Conservation (phyloP, 2,888 invertebrate genomes). For the Allophyes oxyacanthae region DNA sequence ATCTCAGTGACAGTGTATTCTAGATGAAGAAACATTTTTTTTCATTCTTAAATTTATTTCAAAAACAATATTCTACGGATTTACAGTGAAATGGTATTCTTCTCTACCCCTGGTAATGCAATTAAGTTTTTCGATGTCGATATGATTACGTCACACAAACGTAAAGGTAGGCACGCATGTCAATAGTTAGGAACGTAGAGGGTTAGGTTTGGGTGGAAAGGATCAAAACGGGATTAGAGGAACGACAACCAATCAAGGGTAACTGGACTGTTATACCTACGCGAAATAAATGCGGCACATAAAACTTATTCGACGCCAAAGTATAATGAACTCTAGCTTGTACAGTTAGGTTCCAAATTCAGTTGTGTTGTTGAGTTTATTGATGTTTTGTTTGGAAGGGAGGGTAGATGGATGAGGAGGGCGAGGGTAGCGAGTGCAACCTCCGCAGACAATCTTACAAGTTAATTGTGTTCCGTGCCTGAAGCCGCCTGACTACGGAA, state of each 20-base stretch:
- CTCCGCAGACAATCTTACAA: conserved; percentile 89
- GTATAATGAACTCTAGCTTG: conserved; percentile 61
- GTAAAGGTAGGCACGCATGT: conserved; percentile 84
- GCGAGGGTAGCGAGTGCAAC: conserved; percentile 84
- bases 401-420: conserved; percentile 85
- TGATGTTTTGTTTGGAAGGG: conserved; percentile 89
- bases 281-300: conserved; percentile 88
- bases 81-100: neutral
- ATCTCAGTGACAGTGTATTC: too few species aligned
- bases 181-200: conserved; percentile 88
- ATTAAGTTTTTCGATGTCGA: conserved; percentile 49
- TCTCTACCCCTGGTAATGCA: conserved; percentile 33
- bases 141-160: conserved; percentile 69
- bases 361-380: conserved; percentile 75
- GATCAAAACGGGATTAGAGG: conserved; percentile 92
- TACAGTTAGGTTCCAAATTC: conserved; percentile 61
- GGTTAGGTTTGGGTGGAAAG: conserved; percentile 90
- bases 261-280: conserved; percentile 90
- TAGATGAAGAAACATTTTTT: too few species aligned
- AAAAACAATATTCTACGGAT: too few species aligned
- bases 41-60: too few species aligned
- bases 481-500: conserved; percentile 85
- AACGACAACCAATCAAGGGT: conserved; percentile 92
- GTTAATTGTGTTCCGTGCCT: conserved; percentile 89
- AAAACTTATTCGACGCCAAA: conserved; percentile 75